These are phyloP conservation scores for Callipepla squamata DNA, from an alignment of 2,113 vertebrate species.

Conservation along the genomic window DNA sequence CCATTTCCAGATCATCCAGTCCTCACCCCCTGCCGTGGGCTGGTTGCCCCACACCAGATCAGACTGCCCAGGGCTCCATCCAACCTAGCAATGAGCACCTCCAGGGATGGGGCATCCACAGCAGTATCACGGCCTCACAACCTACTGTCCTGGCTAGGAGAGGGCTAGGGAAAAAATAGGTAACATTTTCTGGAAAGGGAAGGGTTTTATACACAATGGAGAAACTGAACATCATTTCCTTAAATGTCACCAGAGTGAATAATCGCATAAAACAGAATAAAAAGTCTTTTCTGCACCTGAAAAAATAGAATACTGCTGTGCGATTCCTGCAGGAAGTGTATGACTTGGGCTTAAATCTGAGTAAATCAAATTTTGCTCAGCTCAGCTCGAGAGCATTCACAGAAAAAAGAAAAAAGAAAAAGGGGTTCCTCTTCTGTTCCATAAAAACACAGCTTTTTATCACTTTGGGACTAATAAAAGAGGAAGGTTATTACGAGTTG, in stretches of 20 bases:
- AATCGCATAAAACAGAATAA: conserved; percentile 22
- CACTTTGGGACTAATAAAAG: conserved; percentile 14
- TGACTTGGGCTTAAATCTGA: conserved; percentile 23
- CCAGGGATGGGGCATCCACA: no score
- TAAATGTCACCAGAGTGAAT: conserved; percentile 28
- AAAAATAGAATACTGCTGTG: conserved; percentile 33
- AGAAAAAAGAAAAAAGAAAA: conserved; percentile 12
- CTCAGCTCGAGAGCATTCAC: conserved; percentile 34
- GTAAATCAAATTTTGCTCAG: conserved; percentile 50
- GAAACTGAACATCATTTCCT: conserved; percentile 46
- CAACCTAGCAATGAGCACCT: no score
- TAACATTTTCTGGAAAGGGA: conserved; percentile 11
- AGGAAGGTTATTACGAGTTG: neutral
- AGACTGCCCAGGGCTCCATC: no score
- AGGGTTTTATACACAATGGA: conserved; percentile 17
- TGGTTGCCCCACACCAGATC: no score
- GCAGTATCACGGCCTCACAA: no score
- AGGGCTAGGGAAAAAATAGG: neutral
- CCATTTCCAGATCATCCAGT: neutral
- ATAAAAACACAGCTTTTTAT: conserved; percentile 27
- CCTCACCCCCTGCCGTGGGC: no score
- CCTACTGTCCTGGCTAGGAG: neutral
- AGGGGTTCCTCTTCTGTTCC: neutral
- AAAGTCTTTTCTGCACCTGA: conserved; percentile 27
- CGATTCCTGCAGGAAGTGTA: conserved; percentile 28